Conservation (phyloP, 2,888 invertebrate species). For the Melieria omissa region DNA sequence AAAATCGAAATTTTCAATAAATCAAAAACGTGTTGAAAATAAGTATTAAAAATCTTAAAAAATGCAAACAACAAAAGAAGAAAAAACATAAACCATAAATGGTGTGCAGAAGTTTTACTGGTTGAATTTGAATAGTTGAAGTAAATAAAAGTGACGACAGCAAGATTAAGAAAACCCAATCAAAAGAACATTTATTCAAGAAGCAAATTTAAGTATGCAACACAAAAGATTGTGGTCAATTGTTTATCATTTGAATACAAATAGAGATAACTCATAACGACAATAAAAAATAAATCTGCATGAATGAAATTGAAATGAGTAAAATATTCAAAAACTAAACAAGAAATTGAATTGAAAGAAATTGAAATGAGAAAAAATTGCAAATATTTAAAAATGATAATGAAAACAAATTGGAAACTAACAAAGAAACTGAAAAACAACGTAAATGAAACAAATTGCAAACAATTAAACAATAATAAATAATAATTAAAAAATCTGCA, state of each 20-base stretch:
- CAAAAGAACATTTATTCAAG: no score
- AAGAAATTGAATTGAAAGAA: neutral
- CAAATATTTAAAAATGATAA: neutral
- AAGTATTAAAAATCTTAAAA: no score
- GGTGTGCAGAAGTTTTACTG: no score
- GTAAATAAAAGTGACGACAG: no score
- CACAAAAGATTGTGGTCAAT: slow-evolving; percentile 14
- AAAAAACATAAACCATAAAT: no score
- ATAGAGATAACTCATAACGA: neutral
- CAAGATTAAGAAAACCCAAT: no score
- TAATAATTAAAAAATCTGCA: neutral
- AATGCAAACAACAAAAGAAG: no score
- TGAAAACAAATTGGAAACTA: slow-evolving; percentile 6
- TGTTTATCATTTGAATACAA: slow-evolving; percentile 9
- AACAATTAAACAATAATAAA: neutral
- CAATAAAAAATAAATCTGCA: neutral
- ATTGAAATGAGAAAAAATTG: neutral
- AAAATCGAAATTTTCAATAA: neutral
- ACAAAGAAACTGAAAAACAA: slow-evolving; percentile 24
- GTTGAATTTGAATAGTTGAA: no score
- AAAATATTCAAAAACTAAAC: neutral
- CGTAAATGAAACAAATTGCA: slow-evolving; percentile 21
- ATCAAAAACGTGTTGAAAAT: no score
- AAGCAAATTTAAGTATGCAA: neutral
- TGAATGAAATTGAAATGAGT: neutral